Evolutionary conservation across 1,140 invertebrate species (phyloP).

Genomic region (Sycophila sp.): DNA sequence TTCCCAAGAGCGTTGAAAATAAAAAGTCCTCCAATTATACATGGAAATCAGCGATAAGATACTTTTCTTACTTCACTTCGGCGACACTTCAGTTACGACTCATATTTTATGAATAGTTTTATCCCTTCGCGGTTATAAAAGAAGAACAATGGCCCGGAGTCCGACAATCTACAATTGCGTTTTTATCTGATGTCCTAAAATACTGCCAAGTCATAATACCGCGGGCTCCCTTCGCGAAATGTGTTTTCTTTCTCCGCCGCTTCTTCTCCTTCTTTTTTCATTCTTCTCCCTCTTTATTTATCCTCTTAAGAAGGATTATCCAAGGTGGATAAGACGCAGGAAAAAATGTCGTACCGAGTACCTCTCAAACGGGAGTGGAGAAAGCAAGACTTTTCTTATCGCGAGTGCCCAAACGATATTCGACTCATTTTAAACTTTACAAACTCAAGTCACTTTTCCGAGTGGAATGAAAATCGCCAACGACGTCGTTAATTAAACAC

Average conservation of each 20-base stretch:
- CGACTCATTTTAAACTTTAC: background rate
- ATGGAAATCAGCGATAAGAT: too few species aligned
- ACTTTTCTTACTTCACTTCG: background rate
- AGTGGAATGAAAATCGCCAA: background rate
- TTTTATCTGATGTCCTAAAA: constrained; percentile 18
- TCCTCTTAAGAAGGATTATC: constrained; percentile 16
- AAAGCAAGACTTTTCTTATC: background rate
- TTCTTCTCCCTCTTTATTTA: background rate
- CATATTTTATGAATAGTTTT: constrained; percentile 5
- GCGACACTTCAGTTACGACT: constrained; percentile 5
- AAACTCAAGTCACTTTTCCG: too few species aligned
- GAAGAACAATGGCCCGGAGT: background rate
- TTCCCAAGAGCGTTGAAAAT: too few species aligned
- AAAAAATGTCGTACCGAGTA: background rate
- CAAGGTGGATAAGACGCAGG: background rate
- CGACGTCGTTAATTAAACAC: too few species aligned
- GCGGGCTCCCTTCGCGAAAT: background rate
- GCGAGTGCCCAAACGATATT: background rate
- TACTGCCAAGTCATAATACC: background rate
- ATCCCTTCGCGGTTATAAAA: background rate
- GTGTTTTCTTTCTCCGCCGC: background rate
- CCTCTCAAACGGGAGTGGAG: too few species aligned
- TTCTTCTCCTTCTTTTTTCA: background rate
- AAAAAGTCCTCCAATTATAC: too few species aligned
- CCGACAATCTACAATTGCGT: constrained; percentile 21